phyloP scores from a whole-genome alignment of 23 tunicate species.

The Ascidia mentula region DNA sequence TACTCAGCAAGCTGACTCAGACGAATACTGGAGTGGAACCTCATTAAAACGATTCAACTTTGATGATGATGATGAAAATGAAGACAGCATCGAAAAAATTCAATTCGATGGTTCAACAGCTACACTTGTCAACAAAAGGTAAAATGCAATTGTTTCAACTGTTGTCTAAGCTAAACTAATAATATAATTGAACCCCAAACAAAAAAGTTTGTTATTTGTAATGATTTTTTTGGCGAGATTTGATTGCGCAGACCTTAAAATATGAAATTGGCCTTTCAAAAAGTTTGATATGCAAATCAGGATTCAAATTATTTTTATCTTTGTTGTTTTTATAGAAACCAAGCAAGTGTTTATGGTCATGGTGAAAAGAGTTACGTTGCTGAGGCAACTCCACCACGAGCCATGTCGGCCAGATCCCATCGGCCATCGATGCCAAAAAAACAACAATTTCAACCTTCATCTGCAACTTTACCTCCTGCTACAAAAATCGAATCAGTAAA shows the following conservation, averaged over 20 bases:
- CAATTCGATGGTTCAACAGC: slow-evolving; percentile 75
- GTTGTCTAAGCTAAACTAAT: too few relatives aligned
- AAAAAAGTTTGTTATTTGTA: not conserved
- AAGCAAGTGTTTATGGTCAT: not conserved
- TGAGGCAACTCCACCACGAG: not conserved
- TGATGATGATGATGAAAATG: slow-evolving; percentile 82
- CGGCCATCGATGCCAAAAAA: slow-evolving; percentile 8
- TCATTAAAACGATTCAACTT: slow-evolving; percentile 65
- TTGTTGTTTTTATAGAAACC: too few relatives aligned
- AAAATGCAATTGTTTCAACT: too few relatives aligned
- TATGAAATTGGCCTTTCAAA: too few relatives aligned
- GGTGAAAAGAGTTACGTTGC: not conserved
- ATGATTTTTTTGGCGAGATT: not conserved
- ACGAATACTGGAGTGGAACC: slow-evolving; percentile 63
- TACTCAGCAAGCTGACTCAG: slow-evolving; percentile 14
- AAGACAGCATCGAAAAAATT: slow-evolving; percentile 63
- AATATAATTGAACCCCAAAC: too few relatives aligned
- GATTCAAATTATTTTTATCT: too few relatives aligned
- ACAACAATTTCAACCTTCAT: slow-evolving; percentile 34
- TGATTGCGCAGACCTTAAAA: too few relatives aligned
- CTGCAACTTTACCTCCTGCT: slow-evolving; percentile 41
- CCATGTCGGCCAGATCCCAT: slow-evolving; percentile 7
- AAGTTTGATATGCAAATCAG: not conserved
- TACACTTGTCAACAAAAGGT: not conserved
- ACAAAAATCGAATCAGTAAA: not conserved